These are phyloP conservation scores for Hetaerina americana DNA, from an alignment of 1,140 invertebrate species.

Conservation along the genomic window DNA sequence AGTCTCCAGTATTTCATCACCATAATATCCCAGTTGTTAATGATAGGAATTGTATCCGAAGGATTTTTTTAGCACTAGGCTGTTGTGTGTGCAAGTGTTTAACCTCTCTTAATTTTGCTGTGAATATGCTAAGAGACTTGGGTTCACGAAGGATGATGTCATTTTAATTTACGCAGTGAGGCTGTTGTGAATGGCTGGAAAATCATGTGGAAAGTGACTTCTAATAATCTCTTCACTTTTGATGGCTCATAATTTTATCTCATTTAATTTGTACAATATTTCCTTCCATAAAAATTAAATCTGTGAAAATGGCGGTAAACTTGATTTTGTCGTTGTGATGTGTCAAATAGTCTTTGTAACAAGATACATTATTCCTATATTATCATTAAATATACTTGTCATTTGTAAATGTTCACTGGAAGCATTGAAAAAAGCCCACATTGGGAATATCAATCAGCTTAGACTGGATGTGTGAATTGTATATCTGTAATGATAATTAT, in stretches of 20 bases:
- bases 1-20: neutral
- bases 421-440: neutral
- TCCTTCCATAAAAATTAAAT: neutral
- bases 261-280: neutral
- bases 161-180: neutral
- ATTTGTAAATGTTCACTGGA: neutral
- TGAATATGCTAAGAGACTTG: neutral
- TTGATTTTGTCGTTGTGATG: neutral
- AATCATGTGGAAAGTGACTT: neutral
- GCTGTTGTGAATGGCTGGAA: too few relatives aligned
- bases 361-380: slow-evolving; percentile 1
- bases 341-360: neutral
- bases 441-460: neutral
- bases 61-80: neutral
- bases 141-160: neutral
- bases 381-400: neutral
- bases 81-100: neutral
- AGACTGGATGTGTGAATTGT: neutral
- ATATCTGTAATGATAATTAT: slow-evolving; percentile 1
- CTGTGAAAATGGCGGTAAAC: neutral
- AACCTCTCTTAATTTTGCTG: neutral
- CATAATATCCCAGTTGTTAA: neutral
- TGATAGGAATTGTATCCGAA: neutral
- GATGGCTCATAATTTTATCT: neutral
- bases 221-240: neutral